Evolutionary conservation across 1,140 invertebrate genomes (phyloP), one percentile per base, ranked within the genome.

Genomic region (Anastrepha obliqua): DNA sequence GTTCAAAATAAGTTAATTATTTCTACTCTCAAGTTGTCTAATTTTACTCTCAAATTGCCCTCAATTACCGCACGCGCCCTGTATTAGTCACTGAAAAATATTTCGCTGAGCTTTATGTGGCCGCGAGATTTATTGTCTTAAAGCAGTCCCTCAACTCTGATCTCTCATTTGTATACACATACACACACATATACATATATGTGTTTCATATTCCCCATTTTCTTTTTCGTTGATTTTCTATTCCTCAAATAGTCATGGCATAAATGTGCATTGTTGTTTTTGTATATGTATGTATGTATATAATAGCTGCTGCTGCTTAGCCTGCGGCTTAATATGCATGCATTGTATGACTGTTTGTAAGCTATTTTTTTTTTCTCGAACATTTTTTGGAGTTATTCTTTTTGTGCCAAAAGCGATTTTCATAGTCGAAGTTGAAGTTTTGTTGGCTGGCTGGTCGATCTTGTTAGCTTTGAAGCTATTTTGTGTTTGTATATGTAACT

Each of bases 391-490:
- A 74, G 67, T 74, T 74, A 74, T 74, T 74, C 67, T 74, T 39
- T 74, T 74, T 74, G 44, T 74, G 42, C 39, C 67, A 47, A 74
- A 74, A 74, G 67, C 67, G 44, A 47, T 74, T 74, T 74, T 74
- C 67, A 74, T 74, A 74, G 67, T 74, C 67, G 42, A 74, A 74
- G 67, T 74, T 74, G 67, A 74, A 74, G 42, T 74, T 74, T 74
- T 74, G 13, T 74, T 74, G 67, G 39, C 67, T 74, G 42, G 42
- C 39, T 39, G 67, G 9, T 47, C 29, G 42, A 74, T 74, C 67
- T 74, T 47, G 67, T 42, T 44, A 29, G 67, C 39, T 47, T 74
- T 47, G 67, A 13, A 47, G 42, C 1, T 42, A 47, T 44, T 44
- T 29, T 29, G 29, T 13, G 17, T 74, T 3, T 47, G 15, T 39